Evolutionary conservation across 1,140 invertebrate genomes (phyloP), one percentile per base, ranked within the genome.

Genomic region (Micrasema longulum): DNA sequence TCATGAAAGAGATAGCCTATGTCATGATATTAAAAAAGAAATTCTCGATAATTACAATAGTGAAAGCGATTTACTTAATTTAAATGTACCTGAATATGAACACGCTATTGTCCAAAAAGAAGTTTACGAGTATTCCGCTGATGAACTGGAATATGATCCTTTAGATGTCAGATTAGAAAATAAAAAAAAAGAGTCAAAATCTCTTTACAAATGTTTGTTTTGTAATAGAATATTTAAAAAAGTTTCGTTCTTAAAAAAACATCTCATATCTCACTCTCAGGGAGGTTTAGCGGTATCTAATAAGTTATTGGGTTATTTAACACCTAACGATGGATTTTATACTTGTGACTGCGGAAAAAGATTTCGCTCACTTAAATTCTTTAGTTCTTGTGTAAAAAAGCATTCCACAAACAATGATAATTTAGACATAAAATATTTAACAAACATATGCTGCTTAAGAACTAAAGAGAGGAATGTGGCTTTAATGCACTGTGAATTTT

Each of bases 301-400:
- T 20, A 52, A 52, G 10, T 60, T 60, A 20, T 26, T 35, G 23
- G 36, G 11, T 18, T 52, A 50, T 12, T 55, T 68, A 43, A 52
- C 18, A n/a, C 35, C 65, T 9, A 41, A 50, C n/a, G 35, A 36
- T 26, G 65, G 50, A 12, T 35, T 68, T 20, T 45, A 68, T 20
- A 41, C 16, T 7, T 68, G 65, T 41, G 38, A n/a, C 14, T 68
- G 65, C 23, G 65, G 65, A 10, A 68, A 68, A 22, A 36, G 50
- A 20, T 68, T 55, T 16, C 50, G 16, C 10, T 23, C 41, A 14
- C 48, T 31, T 11, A 68, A 22, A 22, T 38, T 36, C 38, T 18
- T 68, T 9, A 41, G 53, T 2, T 16, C 26, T 1, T 68, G 65
- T 55, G 41, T 68, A 12, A 16, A 68, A 20, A 68, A 31, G 31